phyloP scores from a whole-genome alignment of 2,888 invertebrate genomes.

The Tuberolachnus salignus region DNA sequence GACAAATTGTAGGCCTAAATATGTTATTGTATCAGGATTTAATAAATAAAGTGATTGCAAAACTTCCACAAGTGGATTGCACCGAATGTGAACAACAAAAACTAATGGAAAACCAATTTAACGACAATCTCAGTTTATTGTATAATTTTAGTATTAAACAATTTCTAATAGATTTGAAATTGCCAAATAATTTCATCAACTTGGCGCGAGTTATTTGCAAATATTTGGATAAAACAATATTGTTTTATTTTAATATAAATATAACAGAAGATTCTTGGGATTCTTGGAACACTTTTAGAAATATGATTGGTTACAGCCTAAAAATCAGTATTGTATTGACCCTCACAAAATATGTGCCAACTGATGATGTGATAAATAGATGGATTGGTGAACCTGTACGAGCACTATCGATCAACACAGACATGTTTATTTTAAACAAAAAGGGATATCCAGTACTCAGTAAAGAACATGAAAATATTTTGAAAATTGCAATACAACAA shows the following conservation, averaged over 20 bases:
- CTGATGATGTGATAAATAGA: conserved; percentile 34
- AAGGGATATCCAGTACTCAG: conserved; percentile 26
- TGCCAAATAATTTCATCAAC: conserved; percentile 16
- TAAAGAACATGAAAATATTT: conserved; percentile 37
- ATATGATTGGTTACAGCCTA: conserved; percentile 35
- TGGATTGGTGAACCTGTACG: conserved; percentile 47
- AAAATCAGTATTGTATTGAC: conserved; percentile 22
- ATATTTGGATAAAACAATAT: conserved; percentile 23
- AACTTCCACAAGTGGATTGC: conserved; percentile 41
- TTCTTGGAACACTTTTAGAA: conserved; percentile 44
- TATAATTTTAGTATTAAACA: conserved; percentile 38
- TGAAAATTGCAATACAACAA: conserved; percentile 49
- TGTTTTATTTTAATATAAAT: conserved; percentile 28
- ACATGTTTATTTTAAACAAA: conserved; percentile 35
- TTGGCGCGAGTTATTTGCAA: conserved; percentile 38
- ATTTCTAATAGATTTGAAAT: conserved; percentile 23
- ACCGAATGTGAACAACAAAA: conserved; percentile 22
- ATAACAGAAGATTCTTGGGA: conserved; percentile 39
- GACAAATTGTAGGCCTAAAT: not conserved
- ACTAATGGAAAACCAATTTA: conserved; percentile 43
- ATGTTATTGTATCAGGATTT: not conserved
- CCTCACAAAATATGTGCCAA: conserved; percentile 26
- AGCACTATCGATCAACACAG: conserved; percentile 23
- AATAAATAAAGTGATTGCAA: conserved; percentile 28
- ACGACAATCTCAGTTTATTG: conserved; percentile 10